Conservation (phyloP, 1,140 invertebrate species). For the Ctenoplectra terminalis region DNA sequence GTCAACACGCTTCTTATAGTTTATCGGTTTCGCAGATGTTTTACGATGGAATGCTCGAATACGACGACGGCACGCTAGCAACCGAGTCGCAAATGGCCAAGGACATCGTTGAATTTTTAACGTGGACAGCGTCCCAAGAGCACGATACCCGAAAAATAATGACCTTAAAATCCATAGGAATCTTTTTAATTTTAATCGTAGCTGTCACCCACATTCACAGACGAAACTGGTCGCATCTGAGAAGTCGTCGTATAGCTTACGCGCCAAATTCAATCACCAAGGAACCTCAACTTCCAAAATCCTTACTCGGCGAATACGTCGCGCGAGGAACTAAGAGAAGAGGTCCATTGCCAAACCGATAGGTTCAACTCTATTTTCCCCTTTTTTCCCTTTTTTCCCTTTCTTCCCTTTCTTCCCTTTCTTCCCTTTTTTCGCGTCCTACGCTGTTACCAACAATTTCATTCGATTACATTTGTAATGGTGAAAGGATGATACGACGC, state of each 20-base stretch:
- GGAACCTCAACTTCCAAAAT: neutral
- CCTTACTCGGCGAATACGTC: neutral
- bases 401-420: too few species aligned
- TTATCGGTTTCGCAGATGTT: slow-evolving; percentile 48
- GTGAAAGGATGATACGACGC: too few species aligned
- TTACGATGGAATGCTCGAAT: slow-evolving; percentile 89
- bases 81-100: slow-evolving; percentile 97
- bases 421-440: too few species aligned
- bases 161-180: slow-evolving; percentile 90
- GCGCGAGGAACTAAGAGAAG: neutral
- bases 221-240: slow-evolving; percentile 32
- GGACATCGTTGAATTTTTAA: slow-evolving; percentile 96
- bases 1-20: neutral
- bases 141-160: slow-evolving; percentile 93
- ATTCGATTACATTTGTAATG: too few species aligned
- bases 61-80: slow-evolving; percentile 93
- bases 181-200: slow-evolving; percentile 83
- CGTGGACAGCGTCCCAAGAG: slow-evolving; percentile 95
- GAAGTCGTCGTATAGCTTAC: slow-evolving; percentile 41
- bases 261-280: slow-evolving; percentile 6
- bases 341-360: neutral
- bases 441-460: too few species aligned
- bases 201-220: slow-evolving; percentile 88
- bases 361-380: too few species aligned
- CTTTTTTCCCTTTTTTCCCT: too few species aligned